These are phyloP conservation scores for Anas platyrhynchos DNA, from an alignment of 2,113 vertebrate species.

Conservation along the genomic window DNA sequence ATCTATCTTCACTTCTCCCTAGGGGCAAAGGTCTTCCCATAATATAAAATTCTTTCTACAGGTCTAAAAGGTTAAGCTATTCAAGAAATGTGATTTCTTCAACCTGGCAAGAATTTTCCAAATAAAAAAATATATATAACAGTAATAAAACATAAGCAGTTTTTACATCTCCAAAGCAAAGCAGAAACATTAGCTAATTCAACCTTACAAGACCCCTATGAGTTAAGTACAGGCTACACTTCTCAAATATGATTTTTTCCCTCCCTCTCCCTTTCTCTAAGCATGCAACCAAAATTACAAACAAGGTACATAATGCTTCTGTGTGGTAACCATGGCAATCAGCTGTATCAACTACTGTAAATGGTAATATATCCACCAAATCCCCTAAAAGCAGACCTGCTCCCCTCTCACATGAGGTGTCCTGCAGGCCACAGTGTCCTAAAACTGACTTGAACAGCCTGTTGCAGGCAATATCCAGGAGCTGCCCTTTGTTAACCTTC, in stretches of 20 bases:
- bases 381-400: constrained; percentile 1
- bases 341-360: constrained; percentile 65
- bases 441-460: not conserved
- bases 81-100: constrained; percentile 32
- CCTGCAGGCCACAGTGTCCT: not conserved
- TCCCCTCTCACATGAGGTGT: not conserved
- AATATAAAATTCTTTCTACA: not conserved
- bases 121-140: not conserved
- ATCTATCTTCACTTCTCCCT: not conserved
- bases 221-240: constrained; percentile 58
- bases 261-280: constrained; percentile 39
- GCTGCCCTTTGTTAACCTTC: not conserved
- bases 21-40: not conserved
- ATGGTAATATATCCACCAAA: constrained; percentile 32
- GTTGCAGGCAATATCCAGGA: not conserved
- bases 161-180: constrained; percentile 42
- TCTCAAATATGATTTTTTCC: constrained; percentile 35
- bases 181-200: constrained; percentile 66
- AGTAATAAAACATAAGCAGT: constrained; percentile 38
- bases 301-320: constrained; percentile 62
- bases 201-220: constrained; percentile 48
- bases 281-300: constrained; percentile 66
- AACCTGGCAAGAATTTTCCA: not conserved
- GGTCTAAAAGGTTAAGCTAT: constrained; percentile 29
- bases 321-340: constrained; percentile 75